Evolutionary conservation across 1,140 invertebrate species (phyloP).

Genomic region (Aethina tumida): DNA sequence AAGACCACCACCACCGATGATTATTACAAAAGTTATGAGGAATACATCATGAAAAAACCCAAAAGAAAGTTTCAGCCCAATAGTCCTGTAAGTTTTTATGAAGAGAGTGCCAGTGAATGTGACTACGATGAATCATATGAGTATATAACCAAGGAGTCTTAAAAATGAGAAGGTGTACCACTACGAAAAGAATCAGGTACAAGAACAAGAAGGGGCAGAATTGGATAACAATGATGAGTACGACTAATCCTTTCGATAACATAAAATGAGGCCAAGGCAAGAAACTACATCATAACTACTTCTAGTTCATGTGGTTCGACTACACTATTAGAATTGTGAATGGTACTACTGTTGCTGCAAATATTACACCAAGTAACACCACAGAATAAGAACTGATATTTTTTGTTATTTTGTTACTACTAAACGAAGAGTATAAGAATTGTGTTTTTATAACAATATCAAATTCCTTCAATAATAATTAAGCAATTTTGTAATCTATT

Average conservation of each 20-base stretch:
- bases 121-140: conserved; percentile 11
- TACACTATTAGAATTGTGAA: no score
- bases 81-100: conserved; percentile 8
- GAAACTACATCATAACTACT: conserved; percentile 12
- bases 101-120: conserved; percentile 9
- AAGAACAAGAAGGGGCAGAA: no score
- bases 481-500: no score
- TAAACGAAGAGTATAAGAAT: no score
- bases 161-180: conserved; percentile 7
- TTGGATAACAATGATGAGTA: no score
- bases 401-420: conserved; percentile 10
- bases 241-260: no score
- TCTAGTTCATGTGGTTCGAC: conserved; percentile 2
- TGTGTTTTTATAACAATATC: no score
- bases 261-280: no score
- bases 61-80: conserved; percentile 4
- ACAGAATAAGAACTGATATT: conserved; percentile 10
- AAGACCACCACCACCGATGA: conserved; percentile 8
- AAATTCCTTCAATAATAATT: conserved; percentile 7
- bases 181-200: neutral
- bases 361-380: neutral
- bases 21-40: conserved; percentile 10
- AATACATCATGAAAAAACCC: neutral
- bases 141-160: conserved; percentile 4
- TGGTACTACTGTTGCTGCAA: neutral